Base-by-base conservation (phyloP, 2,888 invertebrate genomes). In the Mimachlamys varia region DNA sequence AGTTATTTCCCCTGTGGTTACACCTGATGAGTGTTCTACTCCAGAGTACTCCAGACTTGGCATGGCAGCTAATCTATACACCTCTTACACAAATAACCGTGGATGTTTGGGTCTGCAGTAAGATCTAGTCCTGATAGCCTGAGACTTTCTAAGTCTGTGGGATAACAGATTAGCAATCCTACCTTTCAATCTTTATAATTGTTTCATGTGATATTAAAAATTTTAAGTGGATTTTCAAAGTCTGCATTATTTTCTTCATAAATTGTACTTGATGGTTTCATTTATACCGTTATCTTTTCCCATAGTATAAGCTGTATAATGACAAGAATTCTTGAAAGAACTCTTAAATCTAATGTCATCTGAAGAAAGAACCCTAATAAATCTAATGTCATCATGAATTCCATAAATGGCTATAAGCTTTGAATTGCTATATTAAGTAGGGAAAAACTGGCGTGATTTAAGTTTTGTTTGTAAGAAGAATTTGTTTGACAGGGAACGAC, bases 1-100 rank as follows among this genome's bases (percentile, higher is more conserved):
- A 58, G 19, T 22, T 58, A 58, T 58, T 58, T 58, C 22, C 58
- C 58, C 19, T 58, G 44, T 58, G 58, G 19, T 7, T 58, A 58
- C 58, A 76, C 33, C 27, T 76, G 76, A 76, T 76, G 76, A 76
- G 33, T 76, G 76, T 13, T 76, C 13, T 76, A 76, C 76, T 76
- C 22, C 76, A 76, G 76, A 33, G 12, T 27, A 76, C 76, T 76
- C 17, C 76, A 76, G 33, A 33, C 76, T 76, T 76, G 76, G 76
- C 76, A 76, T 27, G 76, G 22, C 76, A 27, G 33, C 76, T 76
- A 27, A 76, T 76, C 4, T 33, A 33, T 27, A 76, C 33, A 76
- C 27, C 76, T 33, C 76, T 33, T 10, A 33, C 76, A 12, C 13
- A 76, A 12, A 76, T 33, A 33, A 76, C 33, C 27, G 0, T 7